phyloP scores from a whole-genome alignment of 2,888 invertebrate species.

The Oligia latruncula region DNA sequence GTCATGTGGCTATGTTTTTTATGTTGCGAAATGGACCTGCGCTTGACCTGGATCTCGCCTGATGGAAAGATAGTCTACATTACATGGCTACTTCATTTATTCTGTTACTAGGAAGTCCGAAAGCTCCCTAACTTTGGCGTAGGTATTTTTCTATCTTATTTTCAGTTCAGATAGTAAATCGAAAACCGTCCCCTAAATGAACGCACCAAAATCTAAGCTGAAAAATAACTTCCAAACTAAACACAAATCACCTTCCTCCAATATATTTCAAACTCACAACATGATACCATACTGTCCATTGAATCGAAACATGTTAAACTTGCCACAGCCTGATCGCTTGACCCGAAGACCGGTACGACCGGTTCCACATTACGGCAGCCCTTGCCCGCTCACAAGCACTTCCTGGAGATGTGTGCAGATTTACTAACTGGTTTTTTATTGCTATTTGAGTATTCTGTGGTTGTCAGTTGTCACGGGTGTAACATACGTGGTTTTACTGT shows the following conservation, averaged over 20 bases:
- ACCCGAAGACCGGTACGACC: slow-evolving; percentile 57
- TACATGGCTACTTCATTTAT: not conserved
- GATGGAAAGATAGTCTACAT: not conserved
- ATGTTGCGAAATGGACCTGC: not conserved
- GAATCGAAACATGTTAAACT: slow-evolving; percentile 36
- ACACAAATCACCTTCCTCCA: not conserved
- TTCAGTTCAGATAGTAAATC: not conserved
- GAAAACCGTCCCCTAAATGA: not conserved
- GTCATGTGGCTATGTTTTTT: not conserved
- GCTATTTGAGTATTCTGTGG: slow-evolving; percentile 11
- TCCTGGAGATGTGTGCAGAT: slow-evolving; percentile 59
- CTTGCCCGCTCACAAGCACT: slow-evolving; percentile 39
- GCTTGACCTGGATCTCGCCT: not conserved
- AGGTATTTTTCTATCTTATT: not conserved
- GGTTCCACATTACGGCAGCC: slow-evolving; percentile 55
- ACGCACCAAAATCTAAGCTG: not conserved
- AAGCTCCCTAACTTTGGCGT: not conserved
- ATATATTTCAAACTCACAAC: slow-evolving; percentile 3
- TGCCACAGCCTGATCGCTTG: slow-evolving; percentile 43
- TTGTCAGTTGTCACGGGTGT: not conserved
- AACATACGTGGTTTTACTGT: not conserved
- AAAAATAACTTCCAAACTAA: not conserved
- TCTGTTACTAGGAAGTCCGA: not conserved
- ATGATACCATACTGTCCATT: slow-evolving; percentile 26
- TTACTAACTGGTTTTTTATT: slow-evolving; percentile 36